Conservation (phyloP, 2,797 vertebrate genomes). For the Oceanodroma leucorhoa region DNA sequence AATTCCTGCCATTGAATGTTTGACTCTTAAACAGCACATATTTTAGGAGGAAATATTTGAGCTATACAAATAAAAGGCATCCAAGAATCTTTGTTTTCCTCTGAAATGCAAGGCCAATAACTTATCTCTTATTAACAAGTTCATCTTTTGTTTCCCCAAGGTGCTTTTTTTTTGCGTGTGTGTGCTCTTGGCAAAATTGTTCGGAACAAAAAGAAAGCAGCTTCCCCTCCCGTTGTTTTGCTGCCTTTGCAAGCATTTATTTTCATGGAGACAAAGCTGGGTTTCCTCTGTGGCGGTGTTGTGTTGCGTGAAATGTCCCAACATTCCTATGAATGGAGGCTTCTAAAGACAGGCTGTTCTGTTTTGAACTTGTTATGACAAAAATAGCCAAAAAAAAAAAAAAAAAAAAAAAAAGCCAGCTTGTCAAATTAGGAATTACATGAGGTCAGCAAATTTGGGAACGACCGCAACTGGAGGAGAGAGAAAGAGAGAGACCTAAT, state of each 20-base stretch:
- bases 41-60: constrained; percentile 22
- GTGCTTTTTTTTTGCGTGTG: background rate
- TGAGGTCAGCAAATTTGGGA: constrained; percentile 65
- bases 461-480: constrained; percentile 4
- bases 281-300: constrained; percentile 6
- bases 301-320: constrained; percentile 2
- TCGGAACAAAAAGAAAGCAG: constrained; percentile 45
- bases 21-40: background rate
- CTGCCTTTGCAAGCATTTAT: constrained; percentile 36
- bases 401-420: background rate
- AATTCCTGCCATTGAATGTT: constrained; percentile 21
- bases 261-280: constrained; percentile 41
- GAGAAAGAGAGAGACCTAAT: constrained; percentile 42
- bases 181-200: constrained; percentile 2
- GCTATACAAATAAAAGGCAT: background rate
- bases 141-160: constrained; percentile 28
- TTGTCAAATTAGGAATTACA: constrained; percentile 62
- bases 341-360: constrained; percentile 18
- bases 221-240: constrained; percentile 57
- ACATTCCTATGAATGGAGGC: constrained; percentile 2
- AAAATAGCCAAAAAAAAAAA: constrained; percentile 19
- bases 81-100: constrained; percentile 9
- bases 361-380: background rate
- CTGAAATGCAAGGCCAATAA: constrained; percentile 41
- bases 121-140: constrained; percentile 51